A percentile compares a stretch with the other conserved stretches of the same genome.
These are phyloP conservation scores for Thripadectes ignobilis DNA, from an alignment of 2,797 vertebrate species.

Conservation along the genomic window DNA sequence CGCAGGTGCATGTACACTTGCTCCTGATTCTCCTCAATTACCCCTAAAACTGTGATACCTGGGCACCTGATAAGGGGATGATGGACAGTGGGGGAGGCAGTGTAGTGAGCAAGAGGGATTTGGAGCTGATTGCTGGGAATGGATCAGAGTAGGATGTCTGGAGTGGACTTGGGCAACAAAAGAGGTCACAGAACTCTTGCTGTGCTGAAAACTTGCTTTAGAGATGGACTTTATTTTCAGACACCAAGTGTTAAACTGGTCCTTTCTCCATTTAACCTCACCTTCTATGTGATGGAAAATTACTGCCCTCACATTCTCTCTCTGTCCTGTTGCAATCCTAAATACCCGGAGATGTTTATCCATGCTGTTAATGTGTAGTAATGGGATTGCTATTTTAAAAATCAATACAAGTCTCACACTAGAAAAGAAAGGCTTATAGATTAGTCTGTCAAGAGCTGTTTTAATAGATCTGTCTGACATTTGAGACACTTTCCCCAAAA, in stretches of 20 bases:
- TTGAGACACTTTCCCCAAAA: constrained; percentile 51
- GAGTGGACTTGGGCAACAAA: neutral
- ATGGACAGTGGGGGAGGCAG: neutral
- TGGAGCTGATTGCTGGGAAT: neutral
- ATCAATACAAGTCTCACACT: constrained; percentile 57
- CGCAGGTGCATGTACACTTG: fast-evolving
- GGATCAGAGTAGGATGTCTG: neutral
- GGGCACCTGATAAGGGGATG: neutral
- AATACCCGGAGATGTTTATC: constrained; percentile 20
- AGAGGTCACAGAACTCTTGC: neutral
- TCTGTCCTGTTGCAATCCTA: neutral
- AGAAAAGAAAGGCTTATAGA: constrained; percentile 31
- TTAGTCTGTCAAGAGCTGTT: constrained; percentile 53
- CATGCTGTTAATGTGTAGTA: constrained; percentile 65
- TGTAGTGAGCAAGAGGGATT: neutral
- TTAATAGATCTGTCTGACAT: constrained; percentile 55
- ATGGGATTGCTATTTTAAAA: constrained; percentile 66
- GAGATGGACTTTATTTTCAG: neutral
- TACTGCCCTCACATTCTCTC: constrained; percentile 24
- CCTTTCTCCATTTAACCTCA: neutral
- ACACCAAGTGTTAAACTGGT: neutral
- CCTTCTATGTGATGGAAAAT: constrained; percentile 46
- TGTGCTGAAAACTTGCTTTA: neutral
- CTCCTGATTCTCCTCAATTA: neutral
- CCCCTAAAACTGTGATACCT: neutral